Conservation (phyloP, 2,797 vertebrate species). For the Arnoldichthys spilopterus region DNA sequence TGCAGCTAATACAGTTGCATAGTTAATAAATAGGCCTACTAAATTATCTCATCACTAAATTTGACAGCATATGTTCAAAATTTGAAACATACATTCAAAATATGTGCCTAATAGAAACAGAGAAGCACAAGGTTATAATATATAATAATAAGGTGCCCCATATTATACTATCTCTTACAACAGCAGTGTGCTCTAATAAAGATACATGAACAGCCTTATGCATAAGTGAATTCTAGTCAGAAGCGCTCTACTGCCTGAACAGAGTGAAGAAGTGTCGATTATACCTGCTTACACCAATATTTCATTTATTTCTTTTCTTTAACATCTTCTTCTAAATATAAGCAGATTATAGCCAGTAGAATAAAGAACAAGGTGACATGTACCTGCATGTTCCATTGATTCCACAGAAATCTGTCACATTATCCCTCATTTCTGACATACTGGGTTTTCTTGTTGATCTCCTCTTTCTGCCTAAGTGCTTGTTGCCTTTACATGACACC, state of each 20-base stretch:
- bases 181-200: too few relatives aligned
- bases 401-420: neutral
- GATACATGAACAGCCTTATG: neutral
- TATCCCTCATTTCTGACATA: neutral
- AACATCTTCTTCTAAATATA: neutral
- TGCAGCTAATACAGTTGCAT: too few relatives aligned
- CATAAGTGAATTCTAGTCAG: neutral
- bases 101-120: too few relatives aligned
- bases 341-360: too few relatives aligned
- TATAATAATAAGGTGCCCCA: too few relatives aligned
- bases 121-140: too few relatives aligned
- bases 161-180: too few relatives aligned
- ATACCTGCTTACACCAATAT: neutral
- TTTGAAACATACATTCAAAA: too few relatives aligned
- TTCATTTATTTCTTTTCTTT: neutral
- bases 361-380: neutral
- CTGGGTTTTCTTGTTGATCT: neutral
- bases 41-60: too few relatives aligned
- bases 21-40: too few relatives aligned
- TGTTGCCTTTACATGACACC: neutral
- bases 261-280: neutral
- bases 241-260: too few relatives aligned
- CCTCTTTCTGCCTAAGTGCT: neutral
- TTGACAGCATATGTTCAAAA: too few relatives aligned
- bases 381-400: slow-evolving; percentile 34